Percentiles rank a stretch among this genome's conserved stretches.
Evolutionary conservation across 2,113 vertebrate genomes (phyloP).

Genomic region (Tauraco erythrolophus): DNA sequence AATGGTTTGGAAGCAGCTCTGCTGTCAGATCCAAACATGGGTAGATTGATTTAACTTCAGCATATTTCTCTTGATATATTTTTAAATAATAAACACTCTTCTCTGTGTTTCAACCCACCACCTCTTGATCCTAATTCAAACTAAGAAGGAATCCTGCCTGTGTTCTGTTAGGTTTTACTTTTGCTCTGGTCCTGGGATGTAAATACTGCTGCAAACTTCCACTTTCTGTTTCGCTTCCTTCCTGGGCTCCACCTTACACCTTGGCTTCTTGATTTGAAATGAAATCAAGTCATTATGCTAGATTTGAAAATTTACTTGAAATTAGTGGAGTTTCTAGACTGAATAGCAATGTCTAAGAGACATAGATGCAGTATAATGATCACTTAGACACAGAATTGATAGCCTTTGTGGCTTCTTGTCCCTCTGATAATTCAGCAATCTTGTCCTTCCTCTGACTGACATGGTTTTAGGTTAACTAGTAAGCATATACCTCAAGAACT

Average conservation of each 20-base stretch:
- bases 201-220: background rate
- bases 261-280: background rate
- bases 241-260: background rate
- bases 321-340: background rate
- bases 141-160: background rate
- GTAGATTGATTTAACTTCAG: background rate
- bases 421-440: background rate
- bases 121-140: background rate
- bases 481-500: background rate
- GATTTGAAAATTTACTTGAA: background rate
- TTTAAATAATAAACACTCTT: background rate
- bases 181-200: background rate
- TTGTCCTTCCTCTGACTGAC: background rate
- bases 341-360: background rate
- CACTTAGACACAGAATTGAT: background rate
- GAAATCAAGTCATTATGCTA: background rate
- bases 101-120: background rate
- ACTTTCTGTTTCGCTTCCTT: background rate
- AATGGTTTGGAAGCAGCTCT: background rate
- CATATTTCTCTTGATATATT: background rate
- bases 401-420: background rate
- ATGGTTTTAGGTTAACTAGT: background rate
- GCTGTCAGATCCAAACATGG: background rate
- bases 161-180: background rate
- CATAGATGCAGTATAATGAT: background rate